Percentiles rank a stretch among this genome's conserved stretches.
Conservation (phyloP, 2,113 vertebrate genomes). For the Planiliza haematocheilus region DNA sequence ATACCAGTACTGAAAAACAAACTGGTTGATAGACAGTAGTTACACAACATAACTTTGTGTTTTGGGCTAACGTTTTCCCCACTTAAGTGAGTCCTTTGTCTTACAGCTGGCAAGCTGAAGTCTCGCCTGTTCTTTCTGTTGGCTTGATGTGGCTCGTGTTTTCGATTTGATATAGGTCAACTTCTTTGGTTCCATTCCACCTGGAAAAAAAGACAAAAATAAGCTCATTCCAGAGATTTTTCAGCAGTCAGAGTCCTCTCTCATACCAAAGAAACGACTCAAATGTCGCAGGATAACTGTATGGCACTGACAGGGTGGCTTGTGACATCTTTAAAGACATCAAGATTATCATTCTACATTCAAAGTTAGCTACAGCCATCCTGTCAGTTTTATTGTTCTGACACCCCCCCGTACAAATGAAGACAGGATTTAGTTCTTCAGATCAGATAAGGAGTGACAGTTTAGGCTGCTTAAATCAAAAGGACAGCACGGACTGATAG, state of each 20-base stretch:
- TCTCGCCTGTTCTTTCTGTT: conserved; percentile 73
- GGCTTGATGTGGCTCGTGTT: conserved; percentile 55
- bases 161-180: conserved; percentile 74
- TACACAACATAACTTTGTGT: no score
- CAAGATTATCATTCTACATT: conserved; percentile 27
- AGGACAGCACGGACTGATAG: conserved; percentile 8
- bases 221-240: conserved; percentile 26
- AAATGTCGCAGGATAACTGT: conserved; percentile 7
- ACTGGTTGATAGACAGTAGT: no score
- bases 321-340: conserved; percentile 28
- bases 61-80: not conserved
- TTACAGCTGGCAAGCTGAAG: conserved; percentile 80
- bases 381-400: conserved; percentile 12
- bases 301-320: conserved; percentile 22
- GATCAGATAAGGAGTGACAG: conserved; percentile 7
- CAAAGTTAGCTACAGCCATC: conserved; percentile 15
- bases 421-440: not conserved
- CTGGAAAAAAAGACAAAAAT: conserved; percentile 52
- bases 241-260: conserved; percentile 5
- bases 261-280: not conserved
- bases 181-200: conserved; percentile 77
- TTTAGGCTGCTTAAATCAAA: conserved; percentile 12
- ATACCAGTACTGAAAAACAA: no score
- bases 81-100: conserved; percentile 24
- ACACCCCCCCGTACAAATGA: conserved; percentile 1